Base-by-base conservation (phyloP, 2,797 vertebrate genomes). In the Bradypus variegatus region DNA sequence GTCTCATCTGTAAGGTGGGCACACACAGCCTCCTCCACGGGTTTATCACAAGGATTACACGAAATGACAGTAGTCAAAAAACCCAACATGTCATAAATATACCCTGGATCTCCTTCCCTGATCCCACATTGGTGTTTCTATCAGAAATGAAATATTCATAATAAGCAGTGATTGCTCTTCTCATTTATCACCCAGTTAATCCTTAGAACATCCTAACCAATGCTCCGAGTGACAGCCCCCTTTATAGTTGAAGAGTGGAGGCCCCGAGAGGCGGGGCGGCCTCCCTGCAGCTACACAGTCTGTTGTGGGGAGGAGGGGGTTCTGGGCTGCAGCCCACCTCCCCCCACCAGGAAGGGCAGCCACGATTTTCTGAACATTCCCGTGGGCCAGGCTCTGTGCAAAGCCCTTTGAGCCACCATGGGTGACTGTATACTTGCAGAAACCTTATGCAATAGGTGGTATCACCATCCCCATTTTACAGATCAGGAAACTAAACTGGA, bases 341-440 rank as follows among this genome's bases (percentile, higher is more conserved):
- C 7, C 1, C 5, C 33, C 41, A 29, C n/a, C 2, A 5, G 25
- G 41, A 29, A n/a, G 53, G 29, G 41, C 18, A 23, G 77, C 62
- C 9, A 16, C 18, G 64, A 12, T 53, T 33, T 60, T 65, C 79
- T 5, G 67, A 73, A 58, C 15, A 8, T 65, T n/a, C 14, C 2
- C 8, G 15, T 14, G 58, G 10, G 41, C 21, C 77, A 14, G 77
- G 58, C 23, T 84, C 45, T 25, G 65, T 31, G 92, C 77, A 50
- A 6, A 31, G 53, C 3, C 3, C 11, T 9, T 29, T 7, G 33
- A 45, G 58, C 41, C 21, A 18, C 48, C 58, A 45, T 5, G 8
- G 0, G 0, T 2, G 15, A 38, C 38, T 41, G 50, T 33, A 9
- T 3, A 50, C 29, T 76, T 86, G 21, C 0, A 21, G 48, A 2